Percentiles rank a stretch among this genome's conserved stretches.
Conservation (phyloP, 37 sponge, comb jelly and placozoan species). For the Aphrocallistes beatrix region DNA sequence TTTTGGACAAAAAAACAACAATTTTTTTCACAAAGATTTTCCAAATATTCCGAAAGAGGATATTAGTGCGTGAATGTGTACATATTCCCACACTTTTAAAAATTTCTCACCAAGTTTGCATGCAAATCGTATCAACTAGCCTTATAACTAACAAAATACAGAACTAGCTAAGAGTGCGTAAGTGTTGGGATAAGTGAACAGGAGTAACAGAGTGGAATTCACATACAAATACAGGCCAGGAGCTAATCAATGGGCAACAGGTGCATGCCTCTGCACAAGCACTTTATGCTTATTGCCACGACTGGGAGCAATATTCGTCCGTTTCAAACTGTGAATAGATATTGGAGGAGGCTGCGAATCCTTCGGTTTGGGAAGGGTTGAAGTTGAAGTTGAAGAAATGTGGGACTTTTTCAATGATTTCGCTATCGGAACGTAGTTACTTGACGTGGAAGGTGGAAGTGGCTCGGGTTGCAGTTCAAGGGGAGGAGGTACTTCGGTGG, state of each 20-base stretch:
- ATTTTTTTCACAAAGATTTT: too few relatives aligned
- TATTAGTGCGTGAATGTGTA: too few relatives aligned
- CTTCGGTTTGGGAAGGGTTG: neutral
- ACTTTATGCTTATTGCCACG: neutral
- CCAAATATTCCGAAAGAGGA: too few relatives aligned
- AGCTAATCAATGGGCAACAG: neutral
- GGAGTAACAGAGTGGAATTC: too few relatives aligned
- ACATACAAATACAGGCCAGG: too few relatives aligned
- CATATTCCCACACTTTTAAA: too few relatives aligned
- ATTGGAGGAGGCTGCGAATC: neutral
- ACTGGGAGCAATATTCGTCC: neutral
- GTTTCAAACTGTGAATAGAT: neutral
- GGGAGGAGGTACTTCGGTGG: neutral
- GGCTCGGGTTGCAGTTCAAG: neutral
- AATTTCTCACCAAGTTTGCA: too few relatives aligned
- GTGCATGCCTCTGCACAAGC: neutral
- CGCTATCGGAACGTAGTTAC: neutral
- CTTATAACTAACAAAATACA: too few relatives aligned
- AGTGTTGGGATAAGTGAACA: too few relatives aligned
- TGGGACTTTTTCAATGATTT: neutral
- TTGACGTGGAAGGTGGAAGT: neutral
- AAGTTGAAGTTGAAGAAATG: neutral
- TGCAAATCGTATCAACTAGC: too few relatives aligned
- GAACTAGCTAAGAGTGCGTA: too few relatives aligned
- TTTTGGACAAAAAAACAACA: too few relatives aligned